phyloP scores from a whole-genome alignment of 2,113 vertebrate species.

The Orycteropus afer region DNA sequence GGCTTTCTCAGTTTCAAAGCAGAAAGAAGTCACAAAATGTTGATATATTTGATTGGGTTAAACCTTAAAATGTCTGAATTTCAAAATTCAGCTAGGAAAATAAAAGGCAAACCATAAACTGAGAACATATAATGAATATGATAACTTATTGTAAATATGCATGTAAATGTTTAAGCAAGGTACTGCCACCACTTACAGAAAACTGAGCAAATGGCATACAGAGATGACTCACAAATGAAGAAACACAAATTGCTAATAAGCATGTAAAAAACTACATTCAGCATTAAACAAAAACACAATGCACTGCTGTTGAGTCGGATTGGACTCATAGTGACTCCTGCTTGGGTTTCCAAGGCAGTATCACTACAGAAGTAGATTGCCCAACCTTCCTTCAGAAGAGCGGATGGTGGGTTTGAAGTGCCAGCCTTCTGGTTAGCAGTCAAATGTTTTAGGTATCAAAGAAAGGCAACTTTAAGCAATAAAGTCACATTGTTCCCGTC shows the following conservation, averaged over 20 bases:
- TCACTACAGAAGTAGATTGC: no score
- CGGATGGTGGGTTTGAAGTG: no score
- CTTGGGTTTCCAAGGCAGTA: no score
- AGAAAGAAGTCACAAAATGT: neutral
- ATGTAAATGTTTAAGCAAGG: neutral
- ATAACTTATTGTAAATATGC: neutral
- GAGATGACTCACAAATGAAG: neutral
- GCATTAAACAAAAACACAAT: no score
- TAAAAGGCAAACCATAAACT: neutral
- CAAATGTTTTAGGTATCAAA: no score
- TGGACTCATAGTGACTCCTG: no score
- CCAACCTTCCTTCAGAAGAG: no score
- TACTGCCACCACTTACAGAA: neutral
- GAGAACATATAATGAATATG: neutral
- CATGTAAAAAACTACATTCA: neutral
- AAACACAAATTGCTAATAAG: neutral
- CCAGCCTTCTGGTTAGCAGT: no score
- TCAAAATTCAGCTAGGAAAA: constrained; percentile 3
- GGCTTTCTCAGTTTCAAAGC: neutral
- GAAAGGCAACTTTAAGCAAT: neutral
- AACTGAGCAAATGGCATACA: neutral
- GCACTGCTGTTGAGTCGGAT: no score
- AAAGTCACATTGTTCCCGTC: neutral
- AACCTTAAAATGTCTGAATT: neutral
- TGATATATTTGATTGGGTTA: neutral